Conservation (phyloP, 2,888 invertebrate species). For the Mimachlamys varia region DNA sequence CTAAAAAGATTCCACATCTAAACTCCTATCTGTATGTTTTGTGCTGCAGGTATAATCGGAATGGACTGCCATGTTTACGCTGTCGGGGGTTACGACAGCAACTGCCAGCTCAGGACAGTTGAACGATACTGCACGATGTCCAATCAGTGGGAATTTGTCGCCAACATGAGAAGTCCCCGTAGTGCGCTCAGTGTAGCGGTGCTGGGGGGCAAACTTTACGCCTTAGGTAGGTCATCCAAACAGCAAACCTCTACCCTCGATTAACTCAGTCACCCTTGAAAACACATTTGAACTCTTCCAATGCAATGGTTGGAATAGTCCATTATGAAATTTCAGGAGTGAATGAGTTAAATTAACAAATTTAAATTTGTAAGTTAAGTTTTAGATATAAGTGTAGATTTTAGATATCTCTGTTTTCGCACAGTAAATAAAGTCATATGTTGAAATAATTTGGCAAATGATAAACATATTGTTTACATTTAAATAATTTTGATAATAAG, state of each 20-base stretch:
- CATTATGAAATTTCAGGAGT: too few species aligned
- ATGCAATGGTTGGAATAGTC: too few species aligned
- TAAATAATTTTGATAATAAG: too few species aligned
- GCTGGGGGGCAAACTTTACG: constrained; percentile 93
- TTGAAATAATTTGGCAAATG: not conserved
- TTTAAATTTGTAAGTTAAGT: too few species aligned
- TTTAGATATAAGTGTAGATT: too few species aligned
- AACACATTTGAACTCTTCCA: too few species aligned
- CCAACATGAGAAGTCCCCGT: constrained; percentile 90
- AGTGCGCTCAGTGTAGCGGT: constrained; percentile 95
- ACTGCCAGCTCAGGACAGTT: constrained; percentile 90
- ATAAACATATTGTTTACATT: too few species aligned
- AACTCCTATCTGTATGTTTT: not conserved
- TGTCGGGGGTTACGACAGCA: constrained; percentile 97
- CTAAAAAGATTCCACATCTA: too few species aligned
- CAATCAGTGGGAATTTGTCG: constrained; percentile 90
- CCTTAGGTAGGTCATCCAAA: constrained; percentile 86
- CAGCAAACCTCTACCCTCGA: not conserved
- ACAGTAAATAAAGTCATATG: too few species aligned
- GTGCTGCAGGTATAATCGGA: constrained; percentile 87
- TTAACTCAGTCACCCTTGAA: too few species aligned
- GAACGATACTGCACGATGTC: constrained; percentile 94
- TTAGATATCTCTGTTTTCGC: too few species aligned
- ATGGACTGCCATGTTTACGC: constrained; percentile 94
- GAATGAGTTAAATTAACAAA: too few species aligned